Percentiles rank a stretch among this genome's conserved stretches.
Evolutionary conservation across 2,888 invertebrate genomes (phyloP).

Genomic region (Rhaphigaster nebulosa): DNA sequence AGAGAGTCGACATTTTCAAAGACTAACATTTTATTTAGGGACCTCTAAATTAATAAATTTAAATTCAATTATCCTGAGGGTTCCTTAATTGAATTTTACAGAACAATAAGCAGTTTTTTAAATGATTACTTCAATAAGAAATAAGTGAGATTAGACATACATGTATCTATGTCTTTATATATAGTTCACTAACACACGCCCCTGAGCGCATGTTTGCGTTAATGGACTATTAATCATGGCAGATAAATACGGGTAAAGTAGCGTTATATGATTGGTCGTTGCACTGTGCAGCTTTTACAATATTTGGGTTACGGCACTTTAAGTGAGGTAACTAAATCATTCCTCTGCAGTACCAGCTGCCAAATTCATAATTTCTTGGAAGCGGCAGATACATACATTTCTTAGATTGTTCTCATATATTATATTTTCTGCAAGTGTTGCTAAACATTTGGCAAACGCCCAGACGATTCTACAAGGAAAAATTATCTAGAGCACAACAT

Average conservation of each 20-base stretch:
- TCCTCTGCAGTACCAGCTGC: neutral
- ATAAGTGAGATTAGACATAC: no score
- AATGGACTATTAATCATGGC: neutral
- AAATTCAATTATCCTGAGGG: no score
- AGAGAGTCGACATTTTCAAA: no score
- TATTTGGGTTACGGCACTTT: slow-evolving; percentile 28
- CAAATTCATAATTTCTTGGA: slow-evolving; percentile 33
- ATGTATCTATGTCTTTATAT: no score
- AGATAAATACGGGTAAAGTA: neutral
- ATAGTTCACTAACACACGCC: no score
- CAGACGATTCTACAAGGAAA: slow-evolving; percentile 4
- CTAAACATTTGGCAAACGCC: slow-evolving; percentile 16
- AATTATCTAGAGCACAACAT: slow-evolving; percentile 10
- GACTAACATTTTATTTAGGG: no score
- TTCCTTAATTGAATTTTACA: no score
- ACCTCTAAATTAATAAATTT: no score
- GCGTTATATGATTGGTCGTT: neutral
- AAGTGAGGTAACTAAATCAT: slow-evolving; percentile 29
- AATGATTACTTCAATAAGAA: no score
- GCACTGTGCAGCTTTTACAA: neutral
- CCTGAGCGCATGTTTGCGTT: no score
- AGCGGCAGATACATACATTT: slow-evolving; percentile 36
- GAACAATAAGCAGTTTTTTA: no score
- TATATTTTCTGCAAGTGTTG: slow-evolving; percentile 35
- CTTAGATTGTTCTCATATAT: slow-evolving; percentile 37